A percentile compares a stretch with the other conserved stretches of the same genome.
Conservation (phyloP, 2,888 invertebrate genomes). For the Xylophagus ater region DNA sequence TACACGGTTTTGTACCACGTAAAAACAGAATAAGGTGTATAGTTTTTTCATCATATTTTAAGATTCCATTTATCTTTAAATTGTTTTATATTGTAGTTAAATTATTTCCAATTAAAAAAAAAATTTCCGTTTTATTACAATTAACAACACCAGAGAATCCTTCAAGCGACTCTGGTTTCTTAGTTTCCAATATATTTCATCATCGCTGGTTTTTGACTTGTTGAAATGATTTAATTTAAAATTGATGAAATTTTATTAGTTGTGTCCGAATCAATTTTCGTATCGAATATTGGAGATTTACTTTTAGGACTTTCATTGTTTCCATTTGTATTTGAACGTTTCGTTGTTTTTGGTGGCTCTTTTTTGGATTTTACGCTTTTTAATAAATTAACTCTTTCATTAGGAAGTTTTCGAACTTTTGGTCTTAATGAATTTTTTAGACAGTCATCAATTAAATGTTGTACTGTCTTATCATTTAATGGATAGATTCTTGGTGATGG, state of each 20-base stretch:
- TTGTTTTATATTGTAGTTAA: slow-evolving; percentile 30
- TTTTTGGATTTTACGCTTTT: no score
- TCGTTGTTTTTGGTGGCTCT: background rate
- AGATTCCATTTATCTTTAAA: slow-evolving; percentile 30
- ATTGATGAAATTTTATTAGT: slow-evolving; percentile 13
- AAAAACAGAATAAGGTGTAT: no score
- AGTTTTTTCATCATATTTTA: slow-evolving; percentile 29
- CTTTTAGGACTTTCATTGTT: slow-evolving; percentile 3
- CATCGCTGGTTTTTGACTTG: slow-evolving; percentile 30
- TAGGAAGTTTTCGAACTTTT: slow-evolving; percentile 3
- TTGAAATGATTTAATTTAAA: slow-evolving; percentile 25
- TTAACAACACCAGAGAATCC: background rate
- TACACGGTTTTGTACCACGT: no score
- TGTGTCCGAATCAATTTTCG: slow-evolving; percentile 2
- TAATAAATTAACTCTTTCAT: background rate
- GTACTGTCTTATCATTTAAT: slow-evolving; percentile 13
- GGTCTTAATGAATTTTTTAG: background rate
- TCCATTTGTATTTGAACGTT: slow-evolving; percentile 1
- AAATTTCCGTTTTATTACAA: slow-evolving; percentile 28
- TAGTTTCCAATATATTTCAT: slow-evolving; percentile 25
- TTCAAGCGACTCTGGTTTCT: background rate
- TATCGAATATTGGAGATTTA: slow-evolving; percentile 1
- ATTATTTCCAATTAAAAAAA: slow-evolving; percentile 30
- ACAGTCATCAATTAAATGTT: background rate
- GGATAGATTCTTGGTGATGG: slow-evolving; percentile 25